These are phyloP conservation scores for Cydia amplana DNA, from an alignment of 1,140 invertebrate species.

Conservation along the genomic window DNA sequence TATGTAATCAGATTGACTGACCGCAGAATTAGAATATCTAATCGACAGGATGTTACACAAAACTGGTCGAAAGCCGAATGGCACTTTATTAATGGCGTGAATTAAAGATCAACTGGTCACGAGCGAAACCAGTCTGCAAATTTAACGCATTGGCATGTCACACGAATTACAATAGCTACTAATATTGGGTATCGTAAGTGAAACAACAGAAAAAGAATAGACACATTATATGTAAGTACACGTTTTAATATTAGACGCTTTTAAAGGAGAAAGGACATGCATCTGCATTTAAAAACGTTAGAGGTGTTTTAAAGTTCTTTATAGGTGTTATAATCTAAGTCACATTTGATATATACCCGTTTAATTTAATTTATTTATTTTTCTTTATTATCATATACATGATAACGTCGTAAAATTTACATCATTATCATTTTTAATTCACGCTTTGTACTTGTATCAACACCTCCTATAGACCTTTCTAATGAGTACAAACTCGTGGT, in stretches of 20 bases:
- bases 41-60: conserved; percentile 30
- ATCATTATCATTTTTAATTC: no score
- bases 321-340: no score
- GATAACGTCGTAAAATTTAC: no score
- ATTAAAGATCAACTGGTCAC: conserved; percentile 25
- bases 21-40: conserved; percentile 25
- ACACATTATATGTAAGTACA: not conserved
- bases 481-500: no score
- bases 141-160: not conserved
- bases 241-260: not conserved
- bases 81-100: conserved; percentile 1
- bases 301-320: no score
- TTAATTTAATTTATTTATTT: not conserved
- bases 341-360: no score
- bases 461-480: no score
- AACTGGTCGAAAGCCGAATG: conserved; percentile 19
- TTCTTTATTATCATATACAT: not conserved
- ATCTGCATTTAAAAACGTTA: no score
- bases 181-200: not conserved
- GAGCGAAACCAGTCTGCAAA: conserved; percentile 15
- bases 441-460: no score
- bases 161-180: not conserved
- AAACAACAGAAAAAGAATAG: not conserved
- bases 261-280: no score
- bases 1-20: conserved; percentile 26